A percentile compares a stretch with the other conserved stretches of the same genome.
phyloP scores from a whole-genome alignment of 2,113 vertebrate species.

The Carollia perspicillata region DNA sequence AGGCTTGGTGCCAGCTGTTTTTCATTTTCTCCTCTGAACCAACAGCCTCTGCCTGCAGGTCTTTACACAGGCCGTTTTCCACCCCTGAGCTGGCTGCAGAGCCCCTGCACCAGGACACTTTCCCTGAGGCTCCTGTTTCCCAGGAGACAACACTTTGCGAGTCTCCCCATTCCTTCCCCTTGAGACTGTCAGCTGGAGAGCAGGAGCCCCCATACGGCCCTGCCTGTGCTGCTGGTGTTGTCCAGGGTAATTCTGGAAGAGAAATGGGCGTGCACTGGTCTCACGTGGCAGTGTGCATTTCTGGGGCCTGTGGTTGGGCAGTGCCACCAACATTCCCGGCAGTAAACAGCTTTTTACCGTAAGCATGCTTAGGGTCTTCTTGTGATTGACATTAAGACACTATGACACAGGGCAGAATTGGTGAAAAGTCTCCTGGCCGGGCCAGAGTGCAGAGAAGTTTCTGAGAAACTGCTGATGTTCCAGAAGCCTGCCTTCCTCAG shows the following conservation, averaged over 20 bases:
- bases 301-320: background rate
- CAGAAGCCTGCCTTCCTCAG: background rate
- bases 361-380: background rate
- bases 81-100: background rate
- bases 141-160: background rate
- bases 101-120: background rate
- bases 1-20: background rate
- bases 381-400: background rate
- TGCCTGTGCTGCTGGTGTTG: background rate
- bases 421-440: background rate
- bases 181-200: background rate
- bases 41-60: background rate
- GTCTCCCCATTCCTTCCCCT: background rate
- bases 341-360: background rate
- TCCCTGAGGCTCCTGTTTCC: background rate
- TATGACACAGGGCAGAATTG: background rate
- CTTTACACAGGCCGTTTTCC: background rate
- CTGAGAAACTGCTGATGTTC: background rate
- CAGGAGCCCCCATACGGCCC: background rate
- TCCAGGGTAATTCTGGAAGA: background rate
- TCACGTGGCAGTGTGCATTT: background rate
- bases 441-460: background rate
- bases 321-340: background rate
- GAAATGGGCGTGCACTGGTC: background rate
- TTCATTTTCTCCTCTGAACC: slow-evolving; percentile 2